Conservation (phyloP, 2,113 vertebrate genomes). For the Pristiophorus japonicus region DNA sequence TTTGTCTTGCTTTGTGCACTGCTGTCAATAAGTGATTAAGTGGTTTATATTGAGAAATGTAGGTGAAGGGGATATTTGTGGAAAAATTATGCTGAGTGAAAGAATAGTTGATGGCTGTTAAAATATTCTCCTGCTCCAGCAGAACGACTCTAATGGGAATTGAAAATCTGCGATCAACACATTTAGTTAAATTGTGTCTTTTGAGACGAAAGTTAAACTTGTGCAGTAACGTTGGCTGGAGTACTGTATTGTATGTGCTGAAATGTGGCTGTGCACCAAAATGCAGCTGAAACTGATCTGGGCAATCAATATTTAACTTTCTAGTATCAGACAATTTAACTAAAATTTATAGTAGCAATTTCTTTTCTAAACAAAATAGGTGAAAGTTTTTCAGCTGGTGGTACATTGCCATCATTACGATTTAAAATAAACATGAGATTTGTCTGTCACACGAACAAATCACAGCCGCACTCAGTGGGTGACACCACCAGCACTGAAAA, state of each 20-base stretch:
- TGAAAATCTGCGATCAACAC: not conserved
- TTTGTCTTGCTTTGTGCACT: not conserved
- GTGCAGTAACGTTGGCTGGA: not conserved
- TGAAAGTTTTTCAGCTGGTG: not conserved
- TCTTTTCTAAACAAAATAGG: no score
- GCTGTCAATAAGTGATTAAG: not conserved
- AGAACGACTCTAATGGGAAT: not conserved
- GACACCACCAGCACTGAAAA: no score
- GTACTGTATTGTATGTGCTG: not conserved
- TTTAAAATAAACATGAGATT: not conserved
- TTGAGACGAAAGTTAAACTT: not conserved
- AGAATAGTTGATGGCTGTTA: not conserved
- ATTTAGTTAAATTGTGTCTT: not conserved
- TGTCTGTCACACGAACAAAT: no score
- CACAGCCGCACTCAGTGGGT: no score
- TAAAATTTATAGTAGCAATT: not conserved
- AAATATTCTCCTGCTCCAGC: not conserved
- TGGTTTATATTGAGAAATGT: not conserved
- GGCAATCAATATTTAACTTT: not conserved
- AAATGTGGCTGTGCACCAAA: not conserved
- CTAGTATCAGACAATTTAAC: not conserved
- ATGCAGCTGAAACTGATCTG: not conserved
- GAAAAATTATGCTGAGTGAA: not conserved
- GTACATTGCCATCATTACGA: not conserved
- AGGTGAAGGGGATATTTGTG: not conserved